Evolutionary conservation across 53 echinoderm and acorn worm species (phyloP).

Genomic region (Zoroaster sp.): DNA sequence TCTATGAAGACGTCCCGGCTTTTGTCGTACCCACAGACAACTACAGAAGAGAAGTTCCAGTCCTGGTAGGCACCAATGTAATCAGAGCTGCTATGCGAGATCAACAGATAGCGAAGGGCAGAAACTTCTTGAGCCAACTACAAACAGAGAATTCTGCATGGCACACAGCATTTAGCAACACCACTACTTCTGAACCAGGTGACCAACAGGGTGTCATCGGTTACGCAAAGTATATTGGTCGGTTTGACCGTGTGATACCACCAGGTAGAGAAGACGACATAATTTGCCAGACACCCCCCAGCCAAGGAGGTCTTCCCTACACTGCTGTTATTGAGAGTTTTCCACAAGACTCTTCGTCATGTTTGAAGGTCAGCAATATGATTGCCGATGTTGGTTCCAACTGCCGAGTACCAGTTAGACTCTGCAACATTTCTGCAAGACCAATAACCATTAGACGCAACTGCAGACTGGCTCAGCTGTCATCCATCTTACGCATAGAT

Average conservation of each 20-base stretch:
- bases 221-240: not conserved
- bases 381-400: not conserved
- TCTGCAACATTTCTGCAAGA: not conserved
- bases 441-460: not conserved
- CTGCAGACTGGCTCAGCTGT: not conserved
- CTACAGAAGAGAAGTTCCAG: conserved; percentile 10
- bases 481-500: not conserved
- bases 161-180: not conserved
- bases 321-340: not conserved
- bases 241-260: not conserved
- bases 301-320: not conserved
- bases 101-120: not conserved
- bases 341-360: not conserved
- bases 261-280: conserved; percentile 12
- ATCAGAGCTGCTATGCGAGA: not conserved
- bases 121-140: not conserved
- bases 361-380: not conserved
- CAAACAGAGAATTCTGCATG: not conserved
- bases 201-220: not conserved
- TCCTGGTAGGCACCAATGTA: conserved; percentile 31
- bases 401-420: not conserved
- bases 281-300: not conserved
- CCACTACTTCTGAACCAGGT: not conserved
- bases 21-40: not conserved
- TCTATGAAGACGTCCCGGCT: not conserved